Evolutionary conservation across 2,113 vertebrate species (phyloP).

Genomic region (Lepus americanus): DNA sequence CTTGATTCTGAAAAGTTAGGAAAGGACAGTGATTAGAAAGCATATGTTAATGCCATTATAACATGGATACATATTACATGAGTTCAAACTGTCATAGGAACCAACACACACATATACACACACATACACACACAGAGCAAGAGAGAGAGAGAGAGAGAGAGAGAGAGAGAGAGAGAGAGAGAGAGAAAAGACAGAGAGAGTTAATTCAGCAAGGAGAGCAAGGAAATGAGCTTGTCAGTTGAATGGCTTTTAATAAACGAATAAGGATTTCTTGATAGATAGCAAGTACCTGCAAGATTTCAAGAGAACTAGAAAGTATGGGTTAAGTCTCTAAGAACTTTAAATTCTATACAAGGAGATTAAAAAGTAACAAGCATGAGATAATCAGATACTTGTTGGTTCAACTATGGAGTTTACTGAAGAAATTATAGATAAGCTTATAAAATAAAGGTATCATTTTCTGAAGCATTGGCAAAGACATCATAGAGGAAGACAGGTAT

Average conservation of each 20-base stretch:
- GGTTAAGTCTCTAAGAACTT: conserved; percentile 10
- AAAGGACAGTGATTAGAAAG: neutral
- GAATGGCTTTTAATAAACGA: neutral
- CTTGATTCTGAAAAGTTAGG: conserved; percentile 38
- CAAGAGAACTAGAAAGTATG: neutral
- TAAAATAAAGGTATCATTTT: neutral
- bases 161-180: too few relatives aligned
- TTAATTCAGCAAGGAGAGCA: neutral
- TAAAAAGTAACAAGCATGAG: neutral
- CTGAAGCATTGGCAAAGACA: neutral
- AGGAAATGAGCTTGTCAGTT: neutral
- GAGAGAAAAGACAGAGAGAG: too few relatives aligned
- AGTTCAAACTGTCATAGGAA: neutral
- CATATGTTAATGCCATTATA: neutral
- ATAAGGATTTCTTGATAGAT: conserved; percentile 5
- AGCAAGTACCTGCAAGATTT: neutral
- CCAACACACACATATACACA: neutral
- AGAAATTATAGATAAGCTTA: neutral
- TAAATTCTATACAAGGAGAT: neutral
- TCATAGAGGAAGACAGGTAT: neutral
- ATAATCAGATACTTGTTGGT: neutral
- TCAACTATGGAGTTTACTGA: neutral
- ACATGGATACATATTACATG: neutral
- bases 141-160: too few relatives aligned
- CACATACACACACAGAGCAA: neutral